Evolutionary conservation across 2,797 vertebrate genomes (phyloP), one percentile per base, ranked within the genome.

Genomic region (Chiroxiphia lanceolata): DNA sequence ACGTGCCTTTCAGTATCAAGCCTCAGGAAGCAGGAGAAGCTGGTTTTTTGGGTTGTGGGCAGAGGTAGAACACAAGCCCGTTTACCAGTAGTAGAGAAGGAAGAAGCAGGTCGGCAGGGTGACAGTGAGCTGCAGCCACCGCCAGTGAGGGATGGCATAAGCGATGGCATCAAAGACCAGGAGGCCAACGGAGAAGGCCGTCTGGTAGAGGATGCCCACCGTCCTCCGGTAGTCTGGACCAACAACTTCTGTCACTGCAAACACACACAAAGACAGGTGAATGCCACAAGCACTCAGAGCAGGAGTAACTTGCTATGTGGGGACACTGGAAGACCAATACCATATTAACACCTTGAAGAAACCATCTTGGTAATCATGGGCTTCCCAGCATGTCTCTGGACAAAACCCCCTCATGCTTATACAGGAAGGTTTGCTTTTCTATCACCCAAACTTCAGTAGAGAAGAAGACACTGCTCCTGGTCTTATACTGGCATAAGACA

Each of bases 61-160:
- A 83, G 54, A 75, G 57, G 15, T 8, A 50, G 33, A 18, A 13
- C 0, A 0, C 2, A 50, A 82, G 15, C 23, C 13, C 2, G 1
- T 95, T 97, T 93, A 98, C 98, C 98, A 98, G 94, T 98, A 98
- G 86, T 98, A 98, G 80, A 97, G 69, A 94, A 99, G 87, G 61
- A 99, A 98, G 90, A 98, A 95, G 96, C 98, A 97, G 90, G 95
- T 98, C 3, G 98, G 98, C 74, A 98, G 94, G 48, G 98, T 98
- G 87, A 98, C 97, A 0, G 95, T 76, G 84, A 99, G 93, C 92
- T 99, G 98, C 74, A 99, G 97, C 97, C 97, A 98, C 54, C 98
- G 98, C 98, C 98, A 99, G 74, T 98, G 97, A 13, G 98, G 97
- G 45, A 98, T 67, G 12, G 47, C 92, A 1, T 98, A 99, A 1